phyloP scores from a whole-genome alignment of 2,797 vertebrate genomes.

The Macrochelys suwanniensis region DNA sequence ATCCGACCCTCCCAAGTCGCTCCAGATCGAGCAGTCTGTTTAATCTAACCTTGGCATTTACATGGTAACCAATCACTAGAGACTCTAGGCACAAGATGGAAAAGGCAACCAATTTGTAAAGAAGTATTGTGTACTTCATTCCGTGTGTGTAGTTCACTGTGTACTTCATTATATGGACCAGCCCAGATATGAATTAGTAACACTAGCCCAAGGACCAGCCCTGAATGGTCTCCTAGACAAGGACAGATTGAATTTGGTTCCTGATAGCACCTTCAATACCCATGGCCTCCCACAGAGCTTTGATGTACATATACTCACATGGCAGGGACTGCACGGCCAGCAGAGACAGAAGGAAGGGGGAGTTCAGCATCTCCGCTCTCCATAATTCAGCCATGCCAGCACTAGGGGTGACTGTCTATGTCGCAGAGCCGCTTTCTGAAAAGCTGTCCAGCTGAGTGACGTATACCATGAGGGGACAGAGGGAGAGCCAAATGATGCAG shows the following conservation, averaged over 20 bases:
- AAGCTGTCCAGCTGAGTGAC: background rate
- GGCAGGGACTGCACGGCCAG: background rate
- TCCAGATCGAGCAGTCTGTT: background rate
- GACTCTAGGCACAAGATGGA: background rate
- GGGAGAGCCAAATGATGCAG: background rate
- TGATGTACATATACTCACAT: background rate
- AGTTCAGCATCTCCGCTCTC: background rate
- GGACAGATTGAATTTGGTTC: background rate
- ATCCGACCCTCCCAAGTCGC: no score
- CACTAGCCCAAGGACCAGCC: background rate
- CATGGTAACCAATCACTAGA: background rate
- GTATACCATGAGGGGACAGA: accelerated
- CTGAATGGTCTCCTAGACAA: background rate
- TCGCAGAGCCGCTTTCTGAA: background rate
- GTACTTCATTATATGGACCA: background rate
- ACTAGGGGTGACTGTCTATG: background rate
- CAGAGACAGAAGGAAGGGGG: accelerated
- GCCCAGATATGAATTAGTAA: background rate
- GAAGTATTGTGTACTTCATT: background rate
- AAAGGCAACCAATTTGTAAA: background rate
- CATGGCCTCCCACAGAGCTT: background rate
- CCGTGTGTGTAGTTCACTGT: background rate
- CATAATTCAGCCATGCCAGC: background rate
- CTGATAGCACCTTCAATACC: background rate
- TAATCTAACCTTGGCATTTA: background rate